phyloP scores from a whole-genome alignment of 1,140 invertebrate species.

The fruit fly (Drosophila melanogaster) region DNA sequence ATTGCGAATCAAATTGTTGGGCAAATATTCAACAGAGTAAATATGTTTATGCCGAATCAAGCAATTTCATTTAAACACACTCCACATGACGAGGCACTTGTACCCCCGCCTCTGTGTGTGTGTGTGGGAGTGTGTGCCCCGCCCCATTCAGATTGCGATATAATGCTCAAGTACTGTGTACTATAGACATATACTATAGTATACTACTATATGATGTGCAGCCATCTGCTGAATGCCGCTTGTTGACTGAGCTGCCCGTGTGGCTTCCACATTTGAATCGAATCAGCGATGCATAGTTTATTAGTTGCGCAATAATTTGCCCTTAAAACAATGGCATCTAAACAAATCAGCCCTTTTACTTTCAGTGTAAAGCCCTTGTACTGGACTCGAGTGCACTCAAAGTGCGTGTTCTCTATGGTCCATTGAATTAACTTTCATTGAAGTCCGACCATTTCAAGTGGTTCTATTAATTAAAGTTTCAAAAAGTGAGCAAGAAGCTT shows the following conservation, averaged over 20 bases:
- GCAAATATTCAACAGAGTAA: constrained; percentile 83
- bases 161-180: constrained; percentile 38
- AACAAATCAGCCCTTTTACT: neutral
- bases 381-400: constrained; percentile 15
- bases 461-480: constrained; percentile 10
- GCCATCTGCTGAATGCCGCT: constrained; percentile 3
- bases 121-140: constrained; percentile 1
- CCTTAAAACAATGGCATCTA: constrained; percentile 18
- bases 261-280: constrained; percentile 18
- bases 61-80: constrained; percentile 82
- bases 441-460: constrained; percentile 7
- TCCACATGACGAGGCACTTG: constrained; percentile 44
- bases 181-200: constrained; percentile 24
- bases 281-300: constrained; percentile 60
- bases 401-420: neutral
- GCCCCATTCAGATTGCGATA: constrained; percentile 46
- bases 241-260: constrained; percentile 8
- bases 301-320: constrained; percentile 45
- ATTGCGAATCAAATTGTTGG: constrained; percentile 80
- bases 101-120: neutral
- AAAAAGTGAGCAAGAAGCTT: constrained; percentile 1
- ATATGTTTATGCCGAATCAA: constrained; percentile 83
- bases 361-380: constrained; percentile 15
- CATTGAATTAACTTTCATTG: neutral
- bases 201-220: constrained; percentile 14